Evolutionary conservation across 2,888 invertebrate genomes (phyloP).

Genomic region (Agrotis segetum): DNA sequence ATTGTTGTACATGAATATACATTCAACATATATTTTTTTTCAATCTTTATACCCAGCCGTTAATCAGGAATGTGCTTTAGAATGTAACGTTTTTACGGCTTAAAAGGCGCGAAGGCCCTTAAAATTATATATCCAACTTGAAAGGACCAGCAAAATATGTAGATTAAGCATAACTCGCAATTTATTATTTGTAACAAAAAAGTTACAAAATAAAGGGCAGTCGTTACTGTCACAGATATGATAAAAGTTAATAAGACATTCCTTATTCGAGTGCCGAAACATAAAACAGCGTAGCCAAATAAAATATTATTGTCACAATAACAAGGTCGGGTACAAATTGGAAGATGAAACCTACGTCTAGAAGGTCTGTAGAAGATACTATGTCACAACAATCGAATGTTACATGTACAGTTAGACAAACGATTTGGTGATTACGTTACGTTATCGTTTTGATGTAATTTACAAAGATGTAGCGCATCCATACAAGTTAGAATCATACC

Average conservation of each 20-base stretch:
- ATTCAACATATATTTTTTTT: no score
- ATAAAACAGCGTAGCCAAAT: slow-evolving; percentile 27
- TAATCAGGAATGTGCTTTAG: no score
- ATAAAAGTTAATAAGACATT: slow-evolving; percentile 36
- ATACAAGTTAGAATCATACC: no score
- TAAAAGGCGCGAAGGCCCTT: no score
- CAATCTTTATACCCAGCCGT: no score
- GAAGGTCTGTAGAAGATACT: slow-evolving; percentile 15
- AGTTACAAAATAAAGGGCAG: slow-evolving; percentile 14
- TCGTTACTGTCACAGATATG: slow-evolving; percentile 16
- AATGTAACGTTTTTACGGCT: no score
- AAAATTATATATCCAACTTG: background rate
- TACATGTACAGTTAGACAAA: slow-evolving; percentile 47
- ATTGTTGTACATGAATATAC: no score
- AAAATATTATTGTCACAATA: slow-evolving; percentile 35
- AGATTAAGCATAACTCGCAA: background rate
- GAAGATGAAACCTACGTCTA: slow-evolving; percentile 20
- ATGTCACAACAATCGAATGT: slow-evolving; percentile 39
- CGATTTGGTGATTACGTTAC: background rate
- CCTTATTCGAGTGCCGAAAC: slow-evolving; percentile 11
- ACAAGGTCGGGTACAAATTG: slow-evolving; percentile 31
- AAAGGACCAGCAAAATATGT: slow-evolving; percentile 1
- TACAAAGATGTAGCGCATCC: no score
- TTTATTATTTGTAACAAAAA: background rate
- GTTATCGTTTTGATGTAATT: no score